Percentiles rank a stretch among this genome's conserved stretches.
These are phyloP conservation scores for Ophioninae sp. DNA, from an alignment of 2,888 invertebrate species.

Conservation along the genomic window DNA sequence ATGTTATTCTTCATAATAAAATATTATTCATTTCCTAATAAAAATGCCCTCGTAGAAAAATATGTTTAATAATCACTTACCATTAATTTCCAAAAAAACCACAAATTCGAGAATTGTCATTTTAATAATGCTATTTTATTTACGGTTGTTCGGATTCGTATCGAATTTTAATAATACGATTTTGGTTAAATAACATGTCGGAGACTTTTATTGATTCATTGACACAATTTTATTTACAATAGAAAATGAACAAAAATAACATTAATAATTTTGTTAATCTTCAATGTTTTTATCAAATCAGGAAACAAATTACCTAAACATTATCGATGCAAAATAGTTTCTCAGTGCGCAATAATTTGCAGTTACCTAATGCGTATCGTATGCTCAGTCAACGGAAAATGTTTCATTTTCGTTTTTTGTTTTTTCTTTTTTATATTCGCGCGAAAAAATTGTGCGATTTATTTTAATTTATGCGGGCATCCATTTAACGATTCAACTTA, in stretches of 20 bases:
- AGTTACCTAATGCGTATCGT: neutral
- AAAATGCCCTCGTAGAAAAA: neutral
- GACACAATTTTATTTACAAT: slow-evolving; percentile 71
- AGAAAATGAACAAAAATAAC: slow-evolving; percentile 63
- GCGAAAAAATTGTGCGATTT: neutral
- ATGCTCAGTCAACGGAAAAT: slow-evolving; percentile 1
- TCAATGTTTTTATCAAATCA: neutral
- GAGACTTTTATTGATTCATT: slow-evolving; percentile 38
- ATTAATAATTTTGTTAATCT: neutral
- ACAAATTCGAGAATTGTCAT: neutral
- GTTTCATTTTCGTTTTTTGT: neutral
- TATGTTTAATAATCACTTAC: neutral
- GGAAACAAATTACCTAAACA: slow-evolving; percentile 16
- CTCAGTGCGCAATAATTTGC: slow-evolving; percentile 10
- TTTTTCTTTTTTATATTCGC: neutral
- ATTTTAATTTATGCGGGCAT: neutral
- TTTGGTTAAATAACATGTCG: neutral
- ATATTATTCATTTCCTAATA: neutral
- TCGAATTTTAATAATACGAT: neutral
- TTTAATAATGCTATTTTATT: neutral
- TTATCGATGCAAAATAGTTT: slow-evolving; percentile 11
- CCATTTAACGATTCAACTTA: neutral
- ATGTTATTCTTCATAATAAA: too few relatives aligned
- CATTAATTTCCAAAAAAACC: neutral
- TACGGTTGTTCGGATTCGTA: neutral